Evolutionary conservation across 2,113 vertebrate species (phyloP), one percentile per base, ranked within the genome.

Genomic region (Illadopsis cleaveri): DNA sequence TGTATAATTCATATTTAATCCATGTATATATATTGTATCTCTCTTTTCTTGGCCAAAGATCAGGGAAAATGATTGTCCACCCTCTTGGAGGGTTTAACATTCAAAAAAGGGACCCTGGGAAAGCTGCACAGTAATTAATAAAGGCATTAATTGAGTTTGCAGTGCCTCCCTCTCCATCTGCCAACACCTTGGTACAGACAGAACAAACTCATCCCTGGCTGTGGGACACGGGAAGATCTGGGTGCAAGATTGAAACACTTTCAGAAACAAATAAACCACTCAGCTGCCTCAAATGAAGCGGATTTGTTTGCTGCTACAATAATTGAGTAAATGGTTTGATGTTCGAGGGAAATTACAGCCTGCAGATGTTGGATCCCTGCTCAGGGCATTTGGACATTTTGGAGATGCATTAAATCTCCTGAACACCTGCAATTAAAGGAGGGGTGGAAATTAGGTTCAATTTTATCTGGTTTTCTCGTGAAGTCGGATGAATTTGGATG

Each of bases 351-450:
- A 75, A 69, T 61, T 51, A 79, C 44, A 68, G 48, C 5, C 53
- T 70, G 72, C 77, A 86, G 92, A 28, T 83, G 89, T 37, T 61
- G 61, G 62, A 53, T 68, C 64, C 27, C 45, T 84, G 17, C 53
- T 69, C 56, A 57, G 89, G 78, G 69, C 71, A 65, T 87, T 70
- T 85, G 95, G 95, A 66, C 82, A 94, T 38, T 97, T 96, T 73
- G 80, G 94, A 96, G 82, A 73, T 24, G 65, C 22, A 68, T 84
- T 88, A 86, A 96, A 95, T 90, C 82, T 95, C 61, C 81, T 71
- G 15, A 94, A 91, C 87, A 96, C 83, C 89, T 97, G 85, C 38
- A 89, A 57, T 22, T 73, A 56, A 54, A 50, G 1, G 13, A 93
- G n/a, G 64, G 82, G 38, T 95, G 66, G 35, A 94, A 93, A 95